Evolutionary conservation across 2,888 invertebrate genomes (phyloP).

Genomic region (Acronicta alni): DNA sequence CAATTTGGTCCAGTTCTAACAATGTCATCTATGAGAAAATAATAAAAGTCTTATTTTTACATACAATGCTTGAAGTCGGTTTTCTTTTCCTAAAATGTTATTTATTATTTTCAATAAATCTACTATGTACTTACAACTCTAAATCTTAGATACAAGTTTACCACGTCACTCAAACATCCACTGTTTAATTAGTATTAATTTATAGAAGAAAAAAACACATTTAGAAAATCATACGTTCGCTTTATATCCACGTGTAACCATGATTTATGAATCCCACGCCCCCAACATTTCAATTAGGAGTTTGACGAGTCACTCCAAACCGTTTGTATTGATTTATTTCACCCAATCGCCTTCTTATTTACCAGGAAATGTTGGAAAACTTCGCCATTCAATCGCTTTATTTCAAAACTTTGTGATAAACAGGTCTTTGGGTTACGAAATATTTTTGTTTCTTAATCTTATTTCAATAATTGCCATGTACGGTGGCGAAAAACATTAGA

Average conservation of each 20-base stretch:
- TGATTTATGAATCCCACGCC: conserved; percentile 74
- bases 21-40: too few relatives aligned
- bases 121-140: too few relatives aligned
- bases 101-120: too few relatives aligned
- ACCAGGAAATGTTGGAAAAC: conserved; percentile 29
- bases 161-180: too few relatives aligned
- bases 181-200: not conserved
- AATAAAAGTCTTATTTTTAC: too few relatives aligned
- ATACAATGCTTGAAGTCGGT: too few relatives aligned
- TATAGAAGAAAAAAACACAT: not conserved
- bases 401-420: not conserved
- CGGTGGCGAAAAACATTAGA: too few relatives aligned
- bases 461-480: too few relatives aligned
- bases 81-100: too few relatives aligned
- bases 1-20: too few relatives aligned
- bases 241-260: conserved; percentile 57
- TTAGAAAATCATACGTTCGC: conserved; percentile 3
- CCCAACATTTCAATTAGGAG: conserved; percentile 78
- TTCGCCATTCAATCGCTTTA: conserved; percentile 28
- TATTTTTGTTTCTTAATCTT: too few relatives aligned
- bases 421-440: conserved; percentile 2
- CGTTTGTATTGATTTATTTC: conserved; percentile 67
- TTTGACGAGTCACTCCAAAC: conserved; percentile 76
- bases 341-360: conserved; percentile 46
- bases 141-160: too few relatives aligned